These are phyloP conservation scores for Acrossocheilus wenchowensis DNA, from an alignment of 2,797 vertebrate species.

Conservation along the genomic window DNA sequence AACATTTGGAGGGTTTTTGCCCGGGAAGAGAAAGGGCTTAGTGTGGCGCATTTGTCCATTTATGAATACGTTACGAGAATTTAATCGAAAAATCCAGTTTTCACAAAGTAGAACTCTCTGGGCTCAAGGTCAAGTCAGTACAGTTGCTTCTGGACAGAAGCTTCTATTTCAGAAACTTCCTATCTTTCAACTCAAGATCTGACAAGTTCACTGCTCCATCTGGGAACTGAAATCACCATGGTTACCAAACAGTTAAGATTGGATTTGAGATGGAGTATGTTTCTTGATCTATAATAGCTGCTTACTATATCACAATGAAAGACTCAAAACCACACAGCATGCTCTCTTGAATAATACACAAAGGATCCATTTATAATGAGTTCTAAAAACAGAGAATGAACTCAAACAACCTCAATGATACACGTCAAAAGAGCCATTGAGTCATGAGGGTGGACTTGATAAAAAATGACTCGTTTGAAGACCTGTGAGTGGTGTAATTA, in stretches of 20 bases:
- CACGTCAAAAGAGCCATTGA: neutral
- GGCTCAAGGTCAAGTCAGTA: neutral
- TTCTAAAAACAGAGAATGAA: neutral
- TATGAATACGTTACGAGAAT: neutral
- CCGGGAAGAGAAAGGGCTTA: neutral
- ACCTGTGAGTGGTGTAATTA: neutral
- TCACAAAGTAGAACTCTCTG: neutral
- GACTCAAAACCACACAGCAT: neutral
- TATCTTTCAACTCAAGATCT: neutral
- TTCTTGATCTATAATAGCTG: slow-evolving; percentile 6
- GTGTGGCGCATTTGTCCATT: neutral
- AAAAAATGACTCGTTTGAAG: neutral
- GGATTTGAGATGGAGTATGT: neutral
- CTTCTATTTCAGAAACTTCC: neutral
- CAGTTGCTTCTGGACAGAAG: slow-evolving; percentile 3
- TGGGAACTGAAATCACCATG: slow-evolving; percentile 10
- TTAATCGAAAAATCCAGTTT: neutral
- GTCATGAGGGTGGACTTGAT: neutral
- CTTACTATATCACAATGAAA: neutral
- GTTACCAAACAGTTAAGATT: slow-evolving; percentile 16
- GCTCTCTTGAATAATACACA: neutral
- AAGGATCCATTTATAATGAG: neutral
- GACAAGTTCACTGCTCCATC: neutral
- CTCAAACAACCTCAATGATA: slow-evolving; percentile 5
- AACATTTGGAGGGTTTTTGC: neutral